phyloP scores from a whole-genome alignment of 2,113 vertebrate species.

The Zapornia atra region DNA sequence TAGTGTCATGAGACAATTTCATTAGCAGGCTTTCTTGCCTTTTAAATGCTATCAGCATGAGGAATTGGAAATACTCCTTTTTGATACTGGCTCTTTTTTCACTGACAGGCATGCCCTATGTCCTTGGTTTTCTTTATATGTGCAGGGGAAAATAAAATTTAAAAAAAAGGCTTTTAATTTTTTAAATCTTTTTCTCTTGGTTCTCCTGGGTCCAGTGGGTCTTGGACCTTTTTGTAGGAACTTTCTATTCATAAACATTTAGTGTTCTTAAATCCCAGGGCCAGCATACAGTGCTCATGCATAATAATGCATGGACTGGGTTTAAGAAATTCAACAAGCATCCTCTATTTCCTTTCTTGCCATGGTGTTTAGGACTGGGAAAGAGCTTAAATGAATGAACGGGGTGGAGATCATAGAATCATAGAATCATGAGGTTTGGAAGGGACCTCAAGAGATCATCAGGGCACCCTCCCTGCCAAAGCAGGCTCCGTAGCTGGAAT shows the following conservation, averaged over 20 bases:
- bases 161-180: no score
- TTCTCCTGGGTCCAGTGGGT: neutral
- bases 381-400: neutral
- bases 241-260: neutral
- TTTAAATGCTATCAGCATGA: neutral
- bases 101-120: neutral
- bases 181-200: neutral
- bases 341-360: neutral
- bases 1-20: neutral
- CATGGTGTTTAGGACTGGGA: neutral
- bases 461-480: no score
- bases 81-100: neutral
- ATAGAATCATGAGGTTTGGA: no score
- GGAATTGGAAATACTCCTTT: neutral
- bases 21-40: neutral
- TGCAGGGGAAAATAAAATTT: accelerated
- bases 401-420: neutral
- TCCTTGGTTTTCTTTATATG: neutral
- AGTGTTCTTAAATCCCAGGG: neutral
- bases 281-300: neutral
- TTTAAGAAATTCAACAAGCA: neutral
- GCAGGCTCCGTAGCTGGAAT: no score
- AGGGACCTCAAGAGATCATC: no score
- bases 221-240: neutral
- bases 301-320: neutral